A percentile compares a stretch with the other conserved stretches of the same genome.
Conservation (phyloP, 2,888 invertebrate species). For the Aphidoletes aphidimyza region DNA sequence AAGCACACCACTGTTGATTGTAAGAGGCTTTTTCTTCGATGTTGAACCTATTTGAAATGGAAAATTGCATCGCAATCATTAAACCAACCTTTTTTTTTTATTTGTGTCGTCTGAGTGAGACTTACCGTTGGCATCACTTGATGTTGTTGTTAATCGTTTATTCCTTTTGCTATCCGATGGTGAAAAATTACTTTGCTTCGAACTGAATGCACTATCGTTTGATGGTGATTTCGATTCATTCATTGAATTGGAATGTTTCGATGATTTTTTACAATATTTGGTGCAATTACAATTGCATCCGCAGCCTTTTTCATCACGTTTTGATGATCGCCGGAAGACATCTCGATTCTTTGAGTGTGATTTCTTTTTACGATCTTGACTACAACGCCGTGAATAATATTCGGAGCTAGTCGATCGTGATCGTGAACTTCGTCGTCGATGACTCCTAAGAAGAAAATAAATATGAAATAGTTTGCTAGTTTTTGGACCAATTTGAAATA, state of each 20-base stretch:
- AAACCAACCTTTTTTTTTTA: background rate
- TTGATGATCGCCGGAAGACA: conserved; percentile 43
- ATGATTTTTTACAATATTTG: conserved; percentile 26
- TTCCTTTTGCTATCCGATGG: background rate
- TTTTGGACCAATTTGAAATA: background rate
- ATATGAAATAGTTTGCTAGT: no score
- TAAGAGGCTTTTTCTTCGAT: background rate
- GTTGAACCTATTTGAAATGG: background rate
- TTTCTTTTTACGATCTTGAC: conserved; percentile 1
- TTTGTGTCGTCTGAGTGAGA: background rate
- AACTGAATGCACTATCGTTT: conserved; percentile 21
- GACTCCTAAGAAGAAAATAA: background rate
- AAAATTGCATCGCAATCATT: background rate
- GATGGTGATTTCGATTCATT: conserved; percentile 42
- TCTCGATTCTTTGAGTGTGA: conserved; percentile 40
- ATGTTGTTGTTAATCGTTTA: background rate
- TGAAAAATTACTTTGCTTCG: background rate
- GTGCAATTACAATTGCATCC: conserved; percentile 8
- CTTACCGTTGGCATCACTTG: background rate
- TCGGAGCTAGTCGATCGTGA: background rate
- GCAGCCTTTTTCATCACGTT: background rate
- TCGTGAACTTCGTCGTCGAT: background rate
- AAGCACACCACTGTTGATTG: background rate
- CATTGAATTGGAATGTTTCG: background rate
- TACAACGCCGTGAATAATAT: background rate